Evolutionary conservation across 2,113 vertebrate genomes (phyloP).

Genomic region (Clarias macrocephalus): DNA sequence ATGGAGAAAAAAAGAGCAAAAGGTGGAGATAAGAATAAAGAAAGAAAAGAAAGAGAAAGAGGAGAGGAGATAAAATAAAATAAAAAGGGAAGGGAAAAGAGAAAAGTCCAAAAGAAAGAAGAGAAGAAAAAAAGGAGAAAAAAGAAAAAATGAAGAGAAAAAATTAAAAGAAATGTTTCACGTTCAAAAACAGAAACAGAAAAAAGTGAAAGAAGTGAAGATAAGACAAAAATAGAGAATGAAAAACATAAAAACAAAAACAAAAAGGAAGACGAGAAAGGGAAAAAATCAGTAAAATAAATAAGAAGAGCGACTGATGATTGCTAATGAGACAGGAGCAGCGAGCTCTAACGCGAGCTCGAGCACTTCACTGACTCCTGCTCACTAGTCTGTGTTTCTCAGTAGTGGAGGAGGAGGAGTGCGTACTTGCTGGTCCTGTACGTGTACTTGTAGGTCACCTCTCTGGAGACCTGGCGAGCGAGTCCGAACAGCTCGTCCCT

Average conservation of each 20-base stretch:
- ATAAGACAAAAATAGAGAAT: too few species aligned
- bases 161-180: too few species aligned
- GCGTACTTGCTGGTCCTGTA: conserved; percentile 87
- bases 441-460: conserved; percentile 89
- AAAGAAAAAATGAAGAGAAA: background rate
- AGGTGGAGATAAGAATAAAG: background rate
- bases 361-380: background rate
- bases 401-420: background rate
- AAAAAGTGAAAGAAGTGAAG: background rate
- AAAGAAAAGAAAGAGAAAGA: too few species aligned
- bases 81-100: background rate
- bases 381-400: background rate
- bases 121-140: background rate
- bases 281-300: too few species aligned
- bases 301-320: too few species aligned
- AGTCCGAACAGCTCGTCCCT: conserved; percentile 86
- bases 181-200: background rate
- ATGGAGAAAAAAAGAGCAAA: background rate
- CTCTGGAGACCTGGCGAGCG: conserved; percentile 83
- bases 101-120: background rate
- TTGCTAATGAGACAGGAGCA: background rate
- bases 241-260: background rate
- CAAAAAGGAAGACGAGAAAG: too few species aligned
- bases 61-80: too few species aligned
- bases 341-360: too few species aligned